Conservation (phyloP, 92 coral and sea anemone species). For the Palythoa caribaeorum region DNA sequence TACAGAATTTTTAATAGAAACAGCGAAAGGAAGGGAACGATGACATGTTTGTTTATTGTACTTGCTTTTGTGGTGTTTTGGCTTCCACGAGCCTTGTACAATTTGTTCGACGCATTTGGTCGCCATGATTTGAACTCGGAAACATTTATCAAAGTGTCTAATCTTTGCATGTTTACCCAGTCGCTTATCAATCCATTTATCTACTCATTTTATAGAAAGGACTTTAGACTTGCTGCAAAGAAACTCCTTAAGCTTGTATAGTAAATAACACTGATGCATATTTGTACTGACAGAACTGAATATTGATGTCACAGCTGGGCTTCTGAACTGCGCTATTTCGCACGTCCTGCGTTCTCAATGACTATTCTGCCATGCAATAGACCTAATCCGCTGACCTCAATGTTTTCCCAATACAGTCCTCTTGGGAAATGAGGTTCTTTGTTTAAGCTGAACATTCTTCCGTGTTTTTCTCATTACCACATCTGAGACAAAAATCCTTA, state of each 20-base stretch:
- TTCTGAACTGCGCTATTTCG: too few species aligned
- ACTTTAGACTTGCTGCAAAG: conserved; percentile 33
- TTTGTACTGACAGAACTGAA: neutral
- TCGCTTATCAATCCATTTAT: conserved; percentile 35
- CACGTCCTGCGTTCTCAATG: too few species aligned
- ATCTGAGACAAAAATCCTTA: too few species aligned
- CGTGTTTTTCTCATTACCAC: too few species aligned
- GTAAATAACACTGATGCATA: neutral
- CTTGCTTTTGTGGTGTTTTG: conserved; percentile 40
- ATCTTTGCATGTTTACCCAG: conserved; percentile 28
- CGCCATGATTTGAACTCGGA: conserved; percentile 28
- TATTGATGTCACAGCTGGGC: too few species aligned
- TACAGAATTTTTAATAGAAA: neutral
- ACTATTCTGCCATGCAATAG: too few species aligned
- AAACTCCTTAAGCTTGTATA: neutral
- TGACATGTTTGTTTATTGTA: conserved; percentile 34
- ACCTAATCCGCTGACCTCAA: too few species aligned
- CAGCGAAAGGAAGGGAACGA: conserved; percentile 30
- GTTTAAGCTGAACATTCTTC: too few species aligned
- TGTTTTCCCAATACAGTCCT: too few species aligned
- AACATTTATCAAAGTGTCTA: conserved; percentile 27
- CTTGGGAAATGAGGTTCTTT: too few species aligned
- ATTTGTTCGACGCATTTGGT: conserved; percentile 19
- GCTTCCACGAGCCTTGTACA: conserved; percentile 43
- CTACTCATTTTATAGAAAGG: conserved; percentile 39